Evolutionary conservation across 2,113 vertebrate species (phyloP), one percentile per base, ranked within the genome.

Genomic region (Illadopsis cleaveri): DNA sequence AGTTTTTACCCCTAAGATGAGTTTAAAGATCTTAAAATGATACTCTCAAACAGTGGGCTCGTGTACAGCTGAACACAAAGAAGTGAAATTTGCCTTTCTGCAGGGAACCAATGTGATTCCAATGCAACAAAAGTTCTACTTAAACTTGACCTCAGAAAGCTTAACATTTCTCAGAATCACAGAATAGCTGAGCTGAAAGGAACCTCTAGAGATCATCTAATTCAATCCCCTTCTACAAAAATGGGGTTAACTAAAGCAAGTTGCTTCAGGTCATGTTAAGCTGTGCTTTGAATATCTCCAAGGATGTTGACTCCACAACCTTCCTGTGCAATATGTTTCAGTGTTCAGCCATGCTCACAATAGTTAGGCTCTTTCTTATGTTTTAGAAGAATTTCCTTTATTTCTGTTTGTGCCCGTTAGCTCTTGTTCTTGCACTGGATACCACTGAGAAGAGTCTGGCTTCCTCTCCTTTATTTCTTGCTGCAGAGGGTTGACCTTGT

Each of bases 71-170:
- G 50, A 66, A 90, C 54, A 56, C 18, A 51, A 48, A 95, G 23
- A 27, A 82, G 17, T 61, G 31, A 79, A 94, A 72, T 93, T 85
- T 84, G 11, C n/a, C 28, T 91, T 86, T 82, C 69, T 91, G 12
- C 72, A 85, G 73, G 28, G 14, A 64, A 10, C 23, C 21, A 27
- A 3, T 45, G 22, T n/a, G 35, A 57, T 60, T 91, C 18, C 2
- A 58, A 22, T 47, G 57, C n/a, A 62, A 65, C 53, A 53, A 35
- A 53, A 60, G 16, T 45, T 20, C 44, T 66, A 19, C 57, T 86
- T 86, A 84, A 83, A 75, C 19, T 38, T 1, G 4, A 9, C 44
- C 79, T 79, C 62, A 76, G 86, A 79, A 92, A 87, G 31, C 17
- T 51, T 75, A 84, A 24, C 16, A 17, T 47, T 89, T 64, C n/a